Evolutionary conservation across 2,797 vertebrate genomes (phyloP), one percentile per base, ranked within the genome.

Genomic region (Anisognathus igniventris): DNA sequence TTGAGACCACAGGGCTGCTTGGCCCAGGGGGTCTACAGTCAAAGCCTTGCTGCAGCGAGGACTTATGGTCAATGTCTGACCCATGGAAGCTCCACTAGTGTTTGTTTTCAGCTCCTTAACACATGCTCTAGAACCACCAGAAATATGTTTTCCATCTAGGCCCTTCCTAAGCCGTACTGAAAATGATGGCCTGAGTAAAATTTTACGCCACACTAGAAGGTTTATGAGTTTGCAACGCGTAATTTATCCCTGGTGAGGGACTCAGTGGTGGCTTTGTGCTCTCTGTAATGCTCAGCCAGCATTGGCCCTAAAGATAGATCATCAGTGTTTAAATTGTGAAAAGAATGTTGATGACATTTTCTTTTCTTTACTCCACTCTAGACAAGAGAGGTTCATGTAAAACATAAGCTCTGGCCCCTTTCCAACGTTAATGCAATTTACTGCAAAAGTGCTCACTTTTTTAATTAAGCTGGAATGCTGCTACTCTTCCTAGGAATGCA

Each of bases 281-380:
- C 51, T 30, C 23, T 72, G 40, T 66, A 78, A 39, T 22, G 57
- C 76, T 90, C 76, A 85, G 77, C 92, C 86, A 93, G 57, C 73
- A 35, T 23, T 72, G 86, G 73, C 79, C 85, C 87, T 81, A 54
- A 92, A 90, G 89, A 93, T 37, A 86, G 90, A 92, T 84, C 91
- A 88, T 79, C 86, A 91, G 93, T 42, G 51, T 96, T 95, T 62
- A 74, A 96, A 95, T 88, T 70, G 62, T 91, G 47, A 88, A 50
- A 96, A 95, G 90, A 96, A 94, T 70, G 93, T 92, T 90, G 91
- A 94, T 96, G 96, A 95, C 96, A 94, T 96, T 96, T 95, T 95
- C 95, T 88, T 92, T 92, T 93, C 82, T 88, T 78, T 90, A 70
- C 91, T 88, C 62, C 0, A 3, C 79, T 90, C 54, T 88, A 82